Evolutionary conservation across 2,888 invertebrate species (phyloP), one percentile per base, ranked within the genome.

Genomic region (Drosophila trichaetosa): DNA sequence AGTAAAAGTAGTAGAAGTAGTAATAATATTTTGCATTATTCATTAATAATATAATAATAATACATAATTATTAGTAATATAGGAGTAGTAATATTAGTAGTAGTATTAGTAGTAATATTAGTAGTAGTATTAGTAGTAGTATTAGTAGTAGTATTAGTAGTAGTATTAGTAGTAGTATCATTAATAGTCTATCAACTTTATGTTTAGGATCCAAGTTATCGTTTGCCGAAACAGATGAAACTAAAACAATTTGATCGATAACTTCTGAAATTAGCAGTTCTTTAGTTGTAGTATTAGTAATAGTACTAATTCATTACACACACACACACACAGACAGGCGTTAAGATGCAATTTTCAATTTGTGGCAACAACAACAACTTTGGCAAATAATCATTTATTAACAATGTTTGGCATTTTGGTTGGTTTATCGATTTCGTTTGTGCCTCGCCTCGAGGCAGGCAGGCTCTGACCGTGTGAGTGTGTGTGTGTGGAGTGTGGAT

Each of bases 341-440:
- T 46, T 46, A 24, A 24, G 36, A 62, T 58, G 57, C 69, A 83
- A 82, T 88, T 78, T 78, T 81, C 70, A 16, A 46, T 46, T 46
- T 24, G 46, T 24, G 8, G 46, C 46, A 46, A 46, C 21, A 46
- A 46, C 73, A 78, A 83, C 65, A 87, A 77, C 57, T 11, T 31
- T 65, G 34, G 76, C 70, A 27, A 53, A 73, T 82, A 77, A 76
- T 82, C 77, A 77, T 85, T 85, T 87, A 84, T 82, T 72, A 89
- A 89, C 73, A 69, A 49, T 13, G 36, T n/a, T 69, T 74, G 69
- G 67, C 73, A 56, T 65, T 54, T 57, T 72, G 65, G 64, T 52
- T 77, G 65, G 64, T 49, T 77, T 79, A 79, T 73, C 73, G 77
- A 67, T 61, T 46, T 46, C 67, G 40, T 59, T 46, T 58, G 21